These are phyloP conservation scores for Cisticola juncidis DNA, from an alignment of 2,113 vertebrate species.

Conservation along the genomic window DNA sequence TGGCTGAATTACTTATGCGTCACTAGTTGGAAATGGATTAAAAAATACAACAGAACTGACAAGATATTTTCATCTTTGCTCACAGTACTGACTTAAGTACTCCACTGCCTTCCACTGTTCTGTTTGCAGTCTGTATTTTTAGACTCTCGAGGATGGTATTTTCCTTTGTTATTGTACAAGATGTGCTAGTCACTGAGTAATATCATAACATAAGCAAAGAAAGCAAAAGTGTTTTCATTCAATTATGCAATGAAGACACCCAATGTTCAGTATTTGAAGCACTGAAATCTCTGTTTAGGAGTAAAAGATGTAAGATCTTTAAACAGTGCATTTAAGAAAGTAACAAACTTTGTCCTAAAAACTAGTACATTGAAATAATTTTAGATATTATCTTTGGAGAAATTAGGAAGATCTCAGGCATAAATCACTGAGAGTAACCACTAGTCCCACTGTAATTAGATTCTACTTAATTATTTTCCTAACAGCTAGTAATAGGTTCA, in stretches of 20 bases:
- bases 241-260: neutral
- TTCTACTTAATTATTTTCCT: neutral
- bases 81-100: neutral
- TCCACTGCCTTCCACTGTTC: neutral
- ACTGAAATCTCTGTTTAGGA: neutral
- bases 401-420: neutral
- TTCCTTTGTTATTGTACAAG: slow-evolving; percentile 28
- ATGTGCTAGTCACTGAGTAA: neutral
- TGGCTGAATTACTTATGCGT: neutral
- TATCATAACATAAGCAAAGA: neutral
- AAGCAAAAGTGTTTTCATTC: neutral
- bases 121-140: slow-evolving; percentile 10
- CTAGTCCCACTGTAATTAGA: neutral
- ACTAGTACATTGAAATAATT: neutral
- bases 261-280: neutral
- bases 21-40: neutral
- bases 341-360: neutral
- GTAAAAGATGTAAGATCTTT: neutral
- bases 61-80: neutral
- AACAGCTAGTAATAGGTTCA: neutral
- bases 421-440: neutral
- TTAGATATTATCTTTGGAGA: neutral
- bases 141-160: neutral
- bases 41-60: slow-evolving; percentile 3
- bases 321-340: neutral